A percentile compares a stretch with the other conserved stretches of the same genome.
Evolutionary conservation across 2,797 vertebrate species (phyloP).

Genomic region (Lepilemur septentrionalis): DNA sequence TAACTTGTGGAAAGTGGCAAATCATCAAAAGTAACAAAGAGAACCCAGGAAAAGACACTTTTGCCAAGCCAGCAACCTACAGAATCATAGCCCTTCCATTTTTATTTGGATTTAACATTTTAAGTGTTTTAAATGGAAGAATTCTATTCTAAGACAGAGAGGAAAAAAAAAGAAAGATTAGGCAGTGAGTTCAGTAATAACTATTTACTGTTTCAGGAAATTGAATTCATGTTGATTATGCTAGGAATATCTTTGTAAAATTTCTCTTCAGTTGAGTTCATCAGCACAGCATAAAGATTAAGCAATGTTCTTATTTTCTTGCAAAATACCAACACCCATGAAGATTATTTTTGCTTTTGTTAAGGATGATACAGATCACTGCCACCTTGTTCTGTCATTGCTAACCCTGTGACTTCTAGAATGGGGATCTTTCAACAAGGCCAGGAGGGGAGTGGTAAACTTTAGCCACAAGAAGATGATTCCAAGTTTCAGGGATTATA

Average conservation of each 20-base stretch:
- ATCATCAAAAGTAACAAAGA: not conserved
- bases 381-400: not conserved
- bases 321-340: not conserved
- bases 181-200: conserved; percentile 35
- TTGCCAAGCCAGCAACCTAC: not conserved
- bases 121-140: conserved; percentile 41
- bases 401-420: not conserved
- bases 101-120: conserved; percentile 39
- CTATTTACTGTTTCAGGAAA: conserved; percentile 29
- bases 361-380: not conserved
- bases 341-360: conserved; percentile 15
- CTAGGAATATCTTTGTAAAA: not conserved
- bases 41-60: not conserved
- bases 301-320: not conserved
- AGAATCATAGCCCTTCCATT: not conserved
- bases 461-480: not conserved
- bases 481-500: not conserved
- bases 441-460: not conserved
- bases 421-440: not conserved
- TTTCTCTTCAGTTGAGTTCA: conserved; percentile 12
- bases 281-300: not conserved
- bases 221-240: conserved; percentile 41
- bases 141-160: not conserved
- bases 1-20: not conserved
- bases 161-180: not conserved